Conservation (phyloP, 2,113 vertebrate species). For the Nothocercus nigrocapillus region DNA sequence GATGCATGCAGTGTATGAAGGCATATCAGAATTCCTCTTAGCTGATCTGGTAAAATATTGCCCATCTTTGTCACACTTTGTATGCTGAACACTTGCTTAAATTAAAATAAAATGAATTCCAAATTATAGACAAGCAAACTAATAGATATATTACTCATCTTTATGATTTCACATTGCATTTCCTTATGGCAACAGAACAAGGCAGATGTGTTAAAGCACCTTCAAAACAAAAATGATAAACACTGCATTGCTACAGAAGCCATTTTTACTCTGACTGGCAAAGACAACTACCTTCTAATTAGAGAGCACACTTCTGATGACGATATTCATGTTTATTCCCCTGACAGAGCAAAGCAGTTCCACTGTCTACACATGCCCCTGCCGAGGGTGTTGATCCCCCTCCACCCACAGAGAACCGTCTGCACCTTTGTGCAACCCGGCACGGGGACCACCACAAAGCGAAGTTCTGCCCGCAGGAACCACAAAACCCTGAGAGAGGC, state of each 20-base stretch:
- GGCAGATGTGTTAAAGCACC: background rate
- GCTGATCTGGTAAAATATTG: background rate
- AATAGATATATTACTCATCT: background rate
- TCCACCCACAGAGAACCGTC: background rate
- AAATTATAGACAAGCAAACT: background rate
- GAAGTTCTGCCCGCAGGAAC: background rate
- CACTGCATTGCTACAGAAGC: accelerated
- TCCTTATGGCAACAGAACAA: background rate
- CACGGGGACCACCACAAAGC: background rate
- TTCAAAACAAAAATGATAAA: background rate
- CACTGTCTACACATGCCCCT: background rate
- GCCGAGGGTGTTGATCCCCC: background rate
- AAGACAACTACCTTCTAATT: background rate
- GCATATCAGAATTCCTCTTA: background rate
- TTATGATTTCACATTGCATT: background rate
- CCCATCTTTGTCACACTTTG: background rate
- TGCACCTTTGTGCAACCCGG: background rate
- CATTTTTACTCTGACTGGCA: background rate
- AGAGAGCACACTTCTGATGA: background rate
- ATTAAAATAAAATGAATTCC: background rate
- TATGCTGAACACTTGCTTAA: background rate
- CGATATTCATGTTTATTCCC: background rate
- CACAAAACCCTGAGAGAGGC: background rate
- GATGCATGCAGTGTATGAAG: accelerated
- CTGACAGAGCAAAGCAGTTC: background rate